Base-by-base conservation (phyloP, 1,140 invertebrate genomes). In the Paralvinella palmiformis region DNA sequence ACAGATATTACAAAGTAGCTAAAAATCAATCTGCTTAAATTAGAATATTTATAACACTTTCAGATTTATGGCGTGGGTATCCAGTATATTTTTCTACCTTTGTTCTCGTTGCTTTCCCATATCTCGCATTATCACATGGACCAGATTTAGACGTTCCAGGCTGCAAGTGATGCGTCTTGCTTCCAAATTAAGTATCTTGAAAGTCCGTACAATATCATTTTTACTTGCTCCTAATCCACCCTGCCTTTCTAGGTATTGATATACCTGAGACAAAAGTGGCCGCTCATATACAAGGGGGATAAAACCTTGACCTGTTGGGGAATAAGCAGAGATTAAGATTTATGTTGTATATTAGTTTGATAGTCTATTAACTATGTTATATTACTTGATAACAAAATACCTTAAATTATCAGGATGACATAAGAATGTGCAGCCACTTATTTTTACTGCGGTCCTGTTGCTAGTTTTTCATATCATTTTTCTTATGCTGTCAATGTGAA, bases 121-220 rank as follows among this genome's bases (percentile, higher is more conserved):
- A 64, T 86, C 85, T 55, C 81, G 78, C 75, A 84, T 82, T 52
- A 83, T 80, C 15, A 77, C 81, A 10, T 80, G 78, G 32, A 83
- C 78, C 33, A 82, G 71, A 33, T 81, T 75, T 5, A 70, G 64
- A 68, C 82, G 66, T 13, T 80, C 68, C 5, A 86, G 67, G 68
- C 84, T 82, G 32, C 83, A 73, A 32, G 82, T 71, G 37, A 86
- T 68, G 22, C 36, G 20, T 2, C 58, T 24, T 27, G n/a, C 27
- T 24, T 60, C 41, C 13, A 60, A 6, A 6, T 29, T 22, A 32
- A 20, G 22, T 20, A 60, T 45, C 0, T n/a, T 41, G 29, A 57
- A 57, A 7, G 33, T 20, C 29, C 32, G 33, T 24, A 22, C 33
- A 32, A 37, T 7, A 31, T 35, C 22, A 24, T 32, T 37, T 1